Base-by-base conservation (phyloP, 2,888 invertebrate species). In the Agonopterix arenella region DNA sequence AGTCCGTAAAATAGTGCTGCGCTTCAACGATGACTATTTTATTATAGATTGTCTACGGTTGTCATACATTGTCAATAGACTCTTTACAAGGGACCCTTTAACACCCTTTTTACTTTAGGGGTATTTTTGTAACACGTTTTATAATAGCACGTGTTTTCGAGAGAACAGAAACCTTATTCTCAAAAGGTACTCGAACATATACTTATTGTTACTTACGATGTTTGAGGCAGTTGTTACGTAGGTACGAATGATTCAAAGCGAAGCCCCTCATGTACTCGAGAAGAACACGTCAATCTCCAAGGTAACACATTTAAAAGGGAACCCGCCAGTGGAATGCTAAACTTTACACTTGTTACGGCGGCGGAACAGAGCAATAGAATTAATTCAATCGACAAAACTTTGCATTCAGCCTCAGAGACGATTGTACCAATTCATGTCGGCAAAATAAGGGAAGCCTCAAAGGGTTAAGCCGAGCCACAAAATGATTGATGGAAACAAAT, bases 321-420 rank as follows among this genome's bases (percentile, higher is more conserved):
- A 11, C 13, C n/a, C 16, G 44, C 46, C 62, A 71, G 68, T 65
- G 68, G 70, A 75, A 79, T 73, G 75, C 76, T 76, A 73, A 82
- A 80, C 74, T 79, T 77, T 71, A 80, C 80, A 80, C 80, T 81
- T 77, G 80, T 75, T 76, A 70, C 73, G 67, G 70, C 64, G 68
- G 72, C 69, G 70, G 78, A 83, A 83, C 79, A 74, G 68, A 75
- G 81, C 81, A 74, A 84, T 86, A 80, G 79, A 86, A 86, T 85
- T 88, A 88, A 88, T 85, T 85, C 84, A 82, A 86, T 86, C 76
- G 81, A 61, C 70, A 68, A 68, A 79, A 82, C 77, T 84, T 82
- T 78, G 75, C 77, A 80, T 83, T 80, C 77, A 75, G 68, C 72
- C 70, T 70, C 71, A 72, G 80, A 81, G 76, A 75, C 79, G 74